These are phyloP conservation scores for Patiria pectinifera DNA, from an alignment of 53 echinoderm and acorn worm species.

Conservation along the genomic window DNA sequence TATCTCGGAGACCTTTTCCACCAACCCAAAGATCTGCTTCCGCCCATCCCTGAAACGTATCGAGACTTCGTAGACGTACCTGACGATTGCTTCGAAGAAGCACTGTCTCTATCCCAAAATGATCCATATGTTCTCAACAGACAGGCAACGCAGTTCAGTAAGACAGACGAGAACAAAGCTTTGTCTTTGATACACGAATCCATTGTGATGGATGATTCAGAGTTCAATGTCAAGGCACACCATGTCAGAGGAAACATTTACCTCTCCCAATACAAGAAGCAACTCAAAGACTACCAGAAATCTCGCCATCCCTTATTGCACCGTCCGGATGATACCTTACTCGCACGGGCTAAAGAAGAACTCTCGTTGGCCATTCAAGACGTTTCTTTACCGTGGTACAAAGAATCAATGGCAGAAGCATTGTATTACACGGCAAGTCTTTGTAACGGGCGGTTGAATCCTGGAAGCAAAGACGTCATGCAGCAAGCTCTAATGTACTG, in stretches of 20 bases:
- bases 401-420: too few relatives aligned
- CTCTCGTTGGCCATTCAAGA: neutral
- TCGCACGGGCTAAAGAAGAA: neutral
- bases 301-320: too few relatives aligned
- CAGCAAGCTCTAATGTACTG: too few relatives aligned
- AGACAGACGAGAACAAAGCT: neutral
- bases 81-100: neutral
- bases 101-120: neutral
- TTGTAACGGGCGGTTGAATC: too few relatives aligned
- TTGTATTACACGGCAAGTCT: too few relatives aligned
- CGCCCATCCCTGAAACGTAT: neutral
- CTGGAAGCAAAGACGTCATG: too few relatives aligned
- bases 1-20: conserved; percentile 13
- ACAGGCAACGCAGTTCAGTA: neutral
- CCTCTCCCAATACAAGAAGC: neutral
- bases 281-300: neutral
- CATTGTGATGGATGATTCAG: neutral
- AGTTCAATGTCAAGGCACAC: neutral
- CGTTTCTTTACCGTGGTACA: too few relatives aligned
- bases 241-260: neutral
- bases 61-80: neutral
- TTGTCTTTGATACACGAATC: neutral
- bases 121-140: neutral
- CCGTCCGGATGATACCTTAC: neutral
- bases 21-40: neutral